phyloP scores from a whole-genome alignment of 2,888 invertebrate species.

The Heliconius charithonia region DNA sequence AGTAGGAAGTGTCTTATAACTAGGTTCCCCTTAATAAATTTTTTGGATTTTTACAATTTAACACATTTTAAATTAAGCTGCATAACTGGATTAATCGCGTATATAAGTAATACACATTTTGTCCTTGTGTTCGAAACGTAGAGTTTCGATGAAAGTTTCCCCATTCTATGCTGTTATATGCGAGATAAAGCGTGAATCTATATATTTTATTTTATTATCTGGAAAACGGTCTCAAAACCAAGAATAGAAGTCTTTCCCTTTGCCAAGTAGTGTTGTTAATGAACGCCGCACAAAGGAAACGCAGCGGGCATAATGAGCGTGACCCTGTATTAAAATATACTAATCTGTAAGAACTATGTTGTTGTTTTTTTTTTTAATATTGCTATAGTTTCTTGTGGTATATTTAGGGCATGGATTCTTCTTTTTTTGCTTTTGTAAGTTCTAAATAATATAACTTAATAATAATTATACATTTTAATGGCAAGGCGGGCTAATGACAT shows the following conservation, averaged over 20 bases:
- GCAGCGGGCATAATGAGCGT: slow-evolving; percentile 39
- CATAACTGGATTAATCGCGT: too few species aligned
- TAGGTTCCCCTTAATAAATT: too few species aligned
- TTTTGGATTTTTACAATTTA: too few species aligned
- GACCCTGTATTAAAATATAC: slow-evolving; percentile 40
- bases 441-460: background rate
- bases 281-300: slow-evolving; percentile 44
- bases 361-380: slow-evolving; percentile 12
- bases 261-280: slow-evolving; percentile 47
- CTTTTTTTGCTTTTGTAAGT: background rate
- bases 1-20: too few species aligned
- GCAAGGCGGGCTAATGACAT: too few species aligned
- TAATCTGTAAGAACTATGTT: slow-evolving; percentile 31
- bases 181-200: background rate
- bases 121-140: too few species aligned
- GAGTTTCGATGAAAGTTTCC: too few species aligned
- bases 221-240: slow-evolving; percentile 21
- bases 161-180: background rate
- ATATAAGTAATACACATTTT: too few species aligned
- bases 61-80: too few species aligned
- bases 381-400: background rate
- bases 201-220: background rate
- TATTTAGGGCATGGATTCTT: slow-evolving; percentile 16
- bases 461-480: background rate
- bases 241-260: slow-evolving; percentile 45